Conservation (phyloP, 2,113 vertebrate species). For the Noturus placidus region DNA sequence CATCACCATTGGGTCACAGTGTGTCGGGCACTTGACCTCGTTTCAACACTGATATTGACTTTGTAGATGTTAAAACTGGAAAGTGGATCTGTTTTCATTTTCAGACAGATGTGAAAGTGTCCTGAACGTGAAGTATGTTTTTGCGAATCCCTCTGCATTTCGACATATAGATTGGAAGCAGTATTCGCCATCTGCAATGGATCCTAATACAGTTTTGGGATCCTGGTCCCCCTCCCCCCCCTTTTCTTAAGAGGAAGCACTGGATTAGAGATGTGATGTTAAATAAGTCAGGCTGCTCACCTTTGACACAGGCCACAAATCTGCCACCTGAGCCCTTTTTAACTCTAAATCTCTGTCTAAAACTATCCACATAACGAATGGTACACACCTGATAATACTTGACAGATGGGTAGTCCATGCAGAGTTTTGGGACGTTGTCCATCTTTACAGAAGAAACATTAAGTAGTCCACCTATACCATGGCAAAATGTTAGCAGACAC, state of each 20-base stretch:
- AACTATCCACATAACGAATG: constrained; percentile 14
- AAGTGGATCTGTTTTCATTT: neutral
- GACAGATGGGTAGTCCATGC: constrained; percentile 23
- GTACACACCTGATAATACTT: constrained; percentile 50
- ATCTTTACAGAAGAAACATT: constrained; percentile 23
- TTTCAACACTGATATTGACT: neutral
- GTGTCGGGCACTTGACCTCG: neutral
- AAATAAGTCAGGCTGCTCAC: neutral
- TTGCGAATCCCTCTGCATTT: constrained; percentile 1
- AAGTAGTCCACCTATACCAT: neutral
- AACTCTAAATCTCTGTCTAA: neutral
- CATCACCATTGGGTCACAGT: constrained; percentile 29
- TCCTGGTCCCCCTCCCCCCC: too few relatives aligned
- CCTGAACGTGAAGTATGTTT: neutral
- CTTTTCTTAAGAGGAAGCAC: neutral
- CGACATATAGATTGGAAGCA: neutral
- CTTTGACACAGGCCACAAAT: neutral
- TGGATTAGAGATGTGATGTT: neutral
- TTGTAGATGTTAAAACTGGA: constrained; percentile 3
- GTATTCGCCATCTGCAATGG: neutral
- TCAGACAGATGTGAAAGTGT: neutral
- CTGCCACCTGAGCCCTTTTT: constrained; percentile 24
- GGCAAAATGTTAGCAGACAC: neutral
- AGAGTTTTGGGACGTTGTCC: constrained; percentile 48
- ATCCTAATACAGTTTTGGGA: neutral